A percentile compares a stretch with the other conserved stretches of the same genome.
phyloP scores from a whole-genome alignment of 1,140 invertebrate genomes.

The Drosophila novamexicana region DNA sequence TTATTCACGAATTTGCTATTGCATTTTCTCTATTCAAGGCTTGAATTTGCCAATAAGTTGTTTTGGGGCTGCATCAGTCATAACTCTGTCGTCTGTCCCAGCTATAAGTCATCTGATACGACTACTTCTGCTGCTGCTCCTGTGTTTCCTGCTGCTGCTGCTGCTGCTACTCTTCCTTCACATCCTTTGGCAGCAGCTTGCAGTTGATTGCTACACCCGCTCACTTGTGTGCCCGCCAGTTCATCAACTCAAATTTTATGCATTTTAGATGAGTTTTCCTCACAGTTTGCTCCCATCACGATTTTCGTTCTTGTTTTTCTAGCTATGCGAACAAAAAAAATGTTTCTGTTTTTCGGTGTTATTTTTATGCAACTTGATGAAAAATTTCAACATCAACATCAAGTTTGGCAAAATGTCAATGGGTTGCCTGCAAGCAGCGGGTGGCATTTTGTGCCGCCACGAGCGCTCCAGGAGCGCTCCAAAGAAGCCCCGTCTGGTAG shows the following conservation, averaged over 20 bases:
- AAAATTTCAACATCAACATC: conserved; percentile 84
- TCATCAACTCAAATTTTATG: conserved; percentile 83
- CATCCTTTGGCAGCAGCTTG: conserved; percentile 55
- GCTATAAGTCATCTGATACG: conserved; percentile 64
- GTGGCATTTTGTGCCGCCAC: conserved; percentile 59
- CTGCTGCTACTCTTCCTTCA: not conserved
- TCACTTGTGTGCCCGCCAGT: conserved; percentile 42
- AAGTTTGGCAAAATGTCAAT: conserved; percentile 81
- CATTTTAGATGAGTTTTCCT: conserved; percentile 82
- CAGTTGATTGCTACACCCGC: conserved; percentile 62
- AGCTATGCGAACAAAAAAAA: conserved; percentile 37
- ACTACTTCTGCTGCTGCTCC: conserved; percentile 17
- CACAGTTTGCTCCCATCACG: conserved; percentile 75
- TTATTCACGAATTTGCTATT: conserved; percentile 66
- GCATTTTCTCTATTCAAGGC: conserved; percentile 27
- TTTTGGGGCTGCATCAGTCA: conserved; percentile 7
- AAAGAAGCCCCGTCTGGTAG: not conserved
- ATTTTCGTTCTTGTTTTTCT: conserved; percentile 36
- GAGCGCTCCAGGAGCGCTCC: conserved; percentile 57
- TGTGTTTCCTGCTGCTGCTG: conserved; percentile 2
- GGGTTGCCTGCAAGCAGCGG: conserved; percentile 64
- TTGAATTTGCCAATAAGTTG: conserved; percentile 67
- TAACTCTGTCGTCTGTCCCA: conserved; percentile 13
- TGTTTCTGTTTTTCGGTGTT: conserved; percentile 67
- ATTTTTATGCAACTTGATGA: conserved; percentile 82